Evolutionary conservation across 2,113 vertebrate species (phyloP), one percentile per base, ranked within the genome.

Genomic region (Rhodinocichla rosea): DNA sequence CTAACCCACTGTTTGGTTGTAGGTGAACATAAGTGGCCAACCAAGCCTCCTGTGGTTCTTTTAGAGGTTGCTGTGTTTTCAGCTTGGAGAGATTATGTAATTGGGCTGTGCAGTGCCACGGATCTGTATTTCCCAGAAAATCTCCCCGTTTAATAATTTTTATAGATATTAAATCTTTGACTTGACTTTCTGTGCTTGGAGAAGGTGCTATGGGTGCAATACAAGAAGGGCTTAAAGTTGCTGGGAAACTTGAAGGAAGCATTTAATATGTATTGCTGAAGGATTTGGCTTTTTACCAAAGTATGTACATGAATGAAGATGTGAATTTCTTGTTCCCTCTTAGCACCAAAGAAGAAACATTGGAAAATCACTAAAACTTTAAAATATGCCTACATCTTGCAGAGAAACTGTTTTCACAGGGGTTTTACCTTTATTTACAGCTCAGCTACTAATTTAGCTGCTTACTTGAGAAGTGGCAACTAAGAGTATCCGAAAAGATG

Each of bases 401-500:
- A 83, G 21, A 1, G 1, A 26, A 68, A 63, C 35, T 80, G 26
- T 6, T 94, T 87, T 92, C 52, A 88, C 39, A 83, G 37, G 16
- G 15, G 13, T 35, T 90, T 94, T 80, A 70, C 71, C 89, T 62
- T 83, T 83, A 80, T 81, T 85, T 88, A 93, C 85, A 80, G 68
- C 22, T 83, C 70, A 92, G 24, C 35, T 67, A 53, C 75, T 80
- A 56, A 77, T 90, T 90, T 44, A 91, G 24, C 47, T 71, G 60
- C 65, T 88, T 77, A 77, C 55, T 91, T 70, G 64, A 83, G 70
- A 90, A 94, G 27, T 14, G 39, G 50, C 78, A 95, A 44, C 82
- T n/a, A 55, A 30, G 56, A 91, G 55, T 50, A 67, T 39, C 39
- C 64, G 71, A 80, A 94, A 77, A 82, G 67, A 64, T 35, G 17